Evolutionary conservation across 2,888 invertebrate species (phyloP).

Genomic region (Pseudococcus viburni): DNA sequence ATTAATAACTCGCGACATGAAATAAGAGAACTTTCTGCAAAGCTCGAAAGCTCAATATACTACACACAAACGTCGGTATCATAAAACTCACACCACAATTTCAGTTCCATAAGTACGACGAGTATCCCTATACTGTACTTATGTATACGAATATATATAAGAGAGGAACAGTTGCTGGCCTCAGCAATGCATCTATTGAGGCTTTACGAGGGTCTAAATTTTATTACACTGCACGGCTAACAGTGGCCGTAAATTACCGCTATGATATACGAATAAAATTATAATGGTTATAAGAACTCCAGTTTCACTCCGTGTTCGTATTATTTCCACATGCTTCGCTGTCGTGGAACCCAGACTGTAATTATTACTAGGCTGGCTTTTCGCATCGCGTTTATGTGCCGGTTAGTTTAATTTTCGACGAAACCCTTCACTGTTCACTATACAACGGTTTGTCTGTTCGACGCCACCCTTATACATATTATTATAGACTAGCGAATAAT

Average conservation of each 20-base stretch:
- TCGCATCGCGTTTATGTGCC: neutral
- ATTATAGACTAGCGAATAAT: slow-evolving; percentile 4
- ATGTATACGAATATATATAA: neutral
- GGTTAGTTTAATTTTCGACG: neutral
- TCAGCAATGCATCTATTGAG: slow-evolving; percentile 16
- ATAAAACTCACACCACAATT: neutral
- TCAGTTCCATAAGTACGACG: neutral
- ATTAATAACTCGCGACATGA: neutral
- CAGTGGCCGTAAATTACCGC: slow-evolving; percentile 8
- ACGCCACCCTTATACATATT: neutral
- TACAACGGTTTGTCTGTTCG: neutral
- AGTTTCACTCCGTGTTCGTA: neutral
- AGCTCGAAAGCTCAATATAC: neutral
- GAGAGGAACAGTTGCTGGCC: neutral
- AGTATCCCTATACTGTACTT: neutral
- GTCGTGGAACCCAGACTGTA: slow-evolving; percentile 7
- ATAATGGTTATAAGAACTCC: slow-evolving; percentile 24
- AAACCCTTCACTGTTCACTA: neutral
- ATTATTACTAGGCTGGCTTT: slow-evolving; percentile 25
- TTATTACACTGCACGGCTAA: slow-evolving; percentile 18
- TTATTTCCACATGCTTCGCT: slow-evolving; percentile 21
- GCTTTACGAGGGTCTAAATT: slow-evolving; percentile 25
- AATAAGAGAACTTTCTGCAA: neutral
- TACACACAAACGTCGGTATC: neutral
- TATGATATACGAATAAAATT: slow-evolving; percentile 21